Conservation (phyloP, 2,888 invertebrate genomes). For the Lithophane socia region DNA sequence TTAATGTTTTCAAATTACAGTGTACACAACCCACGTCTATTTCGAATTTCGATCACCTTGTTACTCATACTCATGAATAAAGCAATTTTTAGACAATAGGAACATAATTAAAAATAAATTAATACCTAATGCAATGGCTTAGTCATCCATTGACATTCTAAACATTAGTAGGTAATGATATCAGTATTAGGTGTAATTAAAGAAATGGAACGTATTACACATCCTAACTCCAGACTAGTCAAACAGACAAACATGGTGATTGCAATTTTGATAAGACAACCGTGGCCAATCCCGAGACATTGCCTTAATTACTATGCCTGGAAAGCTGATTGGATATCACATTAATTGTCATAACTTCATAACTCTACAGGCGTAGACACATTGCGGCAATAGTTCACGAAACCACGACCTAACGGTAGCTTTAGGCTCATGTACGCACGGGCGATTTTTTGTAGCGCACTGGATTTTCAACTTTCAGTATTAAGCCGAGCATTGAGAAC, state of each 20-base stretch:
- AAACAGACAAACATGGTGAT: neutral
- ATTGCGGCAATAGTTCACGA: slow-evolving; percentile 42
- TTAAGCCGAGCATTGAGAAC: no score
- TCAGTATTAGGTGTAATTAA: neutral
- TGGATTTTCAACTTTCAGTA: no score
- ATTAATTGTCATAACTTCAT: slow-evolving; percentile 33
- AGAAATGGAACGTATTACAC: neutral
- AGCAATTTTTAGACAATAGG: slow-evolving; percentile 34
- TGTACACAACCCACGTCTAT: neutral
- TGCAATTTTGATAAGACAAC: slow-evolving; percentile 12
- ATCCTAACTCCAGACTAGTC: neutral
- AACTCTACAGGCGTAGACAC: slow-evolving; percentile 23
- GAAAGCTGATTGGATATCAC: slow-evolving; percentile 28
- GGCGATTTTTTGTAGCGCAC: no score
- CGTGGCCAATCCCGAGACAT: slow-evolving; percentile 19
- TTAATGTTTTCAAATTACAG: no score
- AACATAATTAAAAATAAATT: slow-evolving; percentile 31
- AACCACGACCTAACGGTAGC: slow-evolving; percentile 14
- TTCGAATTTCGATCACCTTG: slow-evolving; percentile 9
- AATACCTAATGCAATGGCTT: slow-evolving; percentile 29
- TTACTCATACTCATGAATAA: slow-evolving; percentile 40
- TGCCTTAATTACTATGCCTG: slow-evolving; percentile 46
- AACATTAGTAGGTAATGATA: slow-evolving; percentile 7
- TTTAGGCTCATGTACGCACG: neutral
- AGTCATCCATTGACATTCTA: slow-evolving; percentile 47